Percentiles rank a stretch among this genome's conserved stretches.
These are phyloP conservation scores for Scelioninae gen. 1 DNA, from an alignment of 2,888 invertebrate species.

Conservation along the genomic window DNA sequence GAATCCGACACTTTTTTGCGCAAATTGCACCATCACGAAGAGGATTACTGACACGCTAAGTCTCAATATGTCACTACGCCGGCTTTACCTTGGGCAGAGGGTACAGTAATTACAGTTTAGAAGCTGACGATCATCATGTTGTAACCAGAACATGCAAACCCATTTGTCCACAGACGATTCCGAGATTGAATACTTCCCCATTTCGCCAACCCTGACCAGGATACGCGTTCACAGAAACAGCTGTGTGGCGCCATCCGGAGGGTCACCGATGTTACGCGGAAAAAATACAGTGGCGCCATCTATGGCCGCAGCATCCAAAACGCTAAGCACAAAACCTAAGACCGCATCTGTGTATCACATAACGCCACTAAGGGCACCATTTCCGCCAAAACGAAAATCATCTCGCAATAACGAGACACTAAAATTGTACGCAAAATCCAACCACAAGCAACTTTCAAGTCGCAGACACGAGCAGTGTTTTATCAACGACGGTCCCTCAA, in stretches of 20 bases:
- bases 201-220: constrained; percentile 91
- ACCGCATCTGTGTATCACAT: constrained; percentile 68
- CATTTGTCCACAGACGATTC: constrained; percentile 89
- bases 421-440: constrained; percentile 86
- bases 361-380: no score
- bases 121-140: constrained; percentile 65
- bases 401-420: constrained; percentile 90
- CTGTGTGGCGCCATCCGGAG: constrained; percentile 84
- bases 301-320: constrained; percentile 69
- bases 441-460: no score
- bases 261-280: constrained; percentile 85
- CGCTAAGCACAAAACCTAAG: constrained; percentile 24
- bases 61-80: constrained; percentile 71
- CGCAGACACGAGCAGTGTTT: constrained; percentile 86
- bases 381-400: constrained; percentile 90
- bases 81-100: constrained; percentile 78
- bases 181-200: constrained; percentile 92
- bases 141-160: constrained; percentile 68
- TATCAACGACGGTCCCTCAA: constrained; percentile 83
- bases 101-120: constrained; percentile 70
- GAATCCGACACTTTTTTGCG: constrained; percentile 69
- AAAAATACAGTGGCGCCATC: constrained; percentile 85
- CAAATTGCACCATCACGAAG: constrained; percentile 72
- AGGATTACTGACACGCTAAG: constrained; percentile 76
- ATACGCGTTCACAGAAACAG: constrained; percentile 90